Conservation (phyloP, 2,113 vertebrate species). For the Ceyx melanurus region DNA sequence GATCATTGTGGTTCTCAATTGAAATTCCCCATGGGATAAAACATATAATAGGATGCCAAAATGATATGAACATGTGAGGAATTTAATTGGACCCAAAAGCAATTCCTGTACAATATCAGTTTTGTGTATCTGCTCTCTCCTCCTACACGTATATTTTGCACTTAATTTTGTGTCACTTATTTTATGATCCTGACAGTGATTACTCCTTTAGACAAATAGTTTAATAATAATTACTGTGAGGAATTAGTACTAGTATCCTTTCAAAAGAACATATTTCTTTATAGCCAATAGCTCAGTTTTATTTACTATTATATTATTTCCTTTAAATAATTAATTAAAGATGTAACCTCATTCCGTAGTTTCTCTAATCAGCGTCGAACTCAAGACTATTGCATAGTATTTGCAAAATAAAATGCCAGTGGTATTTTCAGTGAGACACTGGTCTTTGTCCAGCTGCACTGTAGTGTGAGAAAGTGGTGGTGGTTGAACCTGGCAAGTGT, state of each 20-base stretch:
- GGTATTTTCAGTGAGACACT: background rate
- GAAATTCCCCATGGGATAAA: slow-evolving; percentile 40
- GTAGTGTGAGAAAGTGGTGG: background rate
- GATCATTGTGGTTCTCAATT: slow-evolving; percentile 21
- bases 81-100: slow-evolving; percentile 60
- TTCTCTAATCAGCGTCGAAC: background rate
- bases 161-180: slow-evolving; percentile 27
- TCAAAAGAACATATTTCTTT: background rate
- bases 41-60: slow-evolving; percentile 27
- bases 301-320: background rate
- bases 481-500: background rate
- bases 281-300: background rate
- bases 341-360: background rate
- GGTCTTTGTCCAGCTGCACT: background rate
- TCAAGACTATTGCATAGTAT: background rate
- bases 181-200: background rate
- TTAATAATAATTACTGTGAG: background rate
- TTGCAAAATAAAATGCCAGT: background rate
- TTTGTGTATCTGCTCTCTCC: background rate
- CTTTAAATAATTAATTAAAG: slow-evolving; percentile 13
- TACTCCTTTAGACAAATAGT: background rate
- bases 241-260: background rate
- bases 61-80: slow-evolving; percentile 26
- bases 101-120: background rate
- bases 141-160: background rate